A percentile compares a stretch with the other conserved stretches of the same genome.
phyloP scores from a whole-genome alignment of 1,140 invertebrate genomes.

The Harlomillsia oculata region DNA sequence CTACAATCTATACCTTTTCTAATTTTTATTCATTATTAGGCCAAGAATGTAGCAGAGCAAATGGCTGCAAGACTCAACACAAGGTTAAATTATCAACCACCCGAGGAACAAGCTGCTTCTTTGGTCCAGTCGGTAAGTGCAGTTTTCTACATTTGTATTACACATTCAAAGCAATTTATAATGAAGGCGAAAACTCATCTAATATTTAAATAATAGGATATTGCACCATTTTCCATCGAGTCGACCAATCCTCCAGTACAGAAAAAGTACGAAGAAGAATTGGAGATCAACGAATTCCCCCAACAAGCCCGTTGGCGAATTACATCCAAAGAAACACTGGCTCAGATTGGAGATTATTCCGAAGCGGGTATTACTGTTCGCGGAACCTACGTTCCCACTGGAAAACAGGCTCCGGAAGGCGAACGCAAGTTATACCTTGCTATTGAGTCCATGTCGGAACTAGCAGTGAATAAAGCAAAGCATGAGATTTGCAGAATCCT shows the following conservation, averaged over 20 bases:
- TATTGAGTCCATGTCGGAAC: conserved; percentile 96
- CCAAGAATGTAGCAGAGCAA: conserved; percentile 85
- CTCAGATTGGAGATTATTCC: conserved; percentile 97
- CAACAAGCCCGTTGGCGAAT: conserved; percentile 96
- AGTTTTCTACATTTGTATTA: not conserved
- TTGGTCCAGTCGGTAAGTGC: not conserved
- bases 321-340: conserved; percentile 96
- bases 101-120: conserved; percentile 55
- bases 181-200: not conserved
- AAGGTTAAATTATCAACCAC: conserved; percentile 92
- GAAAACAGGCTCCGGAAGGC: conserved; percentile 78
- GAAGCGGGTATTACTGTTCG: conserved; percentile 97
- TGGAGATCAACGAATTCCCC: conserved; percentile 99
- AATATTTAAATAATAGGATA: conserved; percentile 38
- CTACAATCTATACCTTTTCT: not conserved
- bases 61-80: conserved; percentile 93
- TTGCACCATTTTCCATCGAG: conserved; percentile 32
- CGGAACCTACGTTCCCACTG: conserved; percentile 87
- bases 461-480: conserved; percentile 95
- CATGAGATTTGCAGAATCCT: conserved; percentile 96
- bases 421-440: conserved; percentile 95
- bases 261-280: conserved; percentile 90
- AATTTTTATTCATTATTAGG: conserved; percentile 42
- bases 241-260: conserved; percentile 35
- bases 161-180: not conserved